These are phyloP conservation scores for Hirtodrosophila confusa DNA, from an alignment of 2,888 invertebrate species.

Conservation along the genomic window DNA sequence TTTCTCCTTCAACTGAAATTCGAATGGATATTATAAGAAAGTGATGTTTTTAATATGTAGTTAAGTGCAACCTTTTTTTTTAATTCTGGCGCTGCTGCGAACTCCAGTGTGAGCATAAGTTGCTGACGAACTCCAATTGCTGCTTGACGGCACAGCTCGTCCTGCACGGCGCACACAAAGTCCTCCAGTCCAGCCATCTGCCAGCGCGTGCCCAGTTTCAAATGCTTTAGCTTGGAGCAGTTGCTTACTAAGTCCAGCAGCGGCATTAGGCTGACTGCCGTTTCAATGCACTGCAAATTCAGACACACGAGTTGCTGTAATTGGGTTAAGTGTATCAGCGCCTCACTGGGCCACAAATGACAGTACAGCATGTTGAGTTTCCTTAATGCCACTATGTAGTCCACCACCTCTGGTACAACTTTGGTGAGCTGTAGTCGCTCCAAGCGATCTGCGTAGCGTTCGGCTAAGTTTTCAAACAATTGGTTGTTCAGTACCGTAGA, in stretches of 20 bases:
- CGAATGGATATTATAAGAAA: neutral
- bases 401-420: constrained; percentile 37
- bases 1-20: constrained; percentile 17
- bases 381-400: constrained; percentile 30
- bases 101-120: constrained; percentile 37
- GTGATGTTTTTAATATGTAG: neutral
- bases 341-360: constrained; percentile 38
- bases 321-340: constrained; percentile 23
- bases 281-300: constrained; percentile 34
- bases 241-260: constrained; percentile 32
- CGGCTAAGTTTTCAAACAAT: constrained; percentile 37
- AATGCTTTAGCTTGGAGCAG: constrained; percentile 43
- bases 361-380: constrained; percentile 46
- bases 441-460: constrained; percentile 38
- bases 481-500: constrained; percentile 23
- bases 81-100: constrained; percentile 4
- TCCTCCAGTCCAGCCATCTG: constrained; percentile 14
- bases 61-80: constrained; percentile 35
- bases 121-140: constrained; percentile 2
- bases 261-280: constrained; percentile 6
- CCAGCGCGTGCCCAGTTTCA: constrained; percentile 54
- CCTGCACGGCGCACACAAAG: constrained; percentile 20
- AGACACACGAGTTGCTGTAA: constrained; percentile 49
- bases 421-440: constrained; percentile 43
- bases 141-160: constrained; percentile 9